phyloP scores from a whole-genome alignment of 2,113 vertebrate genomes.

The Dasypus novemcinctus region DNA sequence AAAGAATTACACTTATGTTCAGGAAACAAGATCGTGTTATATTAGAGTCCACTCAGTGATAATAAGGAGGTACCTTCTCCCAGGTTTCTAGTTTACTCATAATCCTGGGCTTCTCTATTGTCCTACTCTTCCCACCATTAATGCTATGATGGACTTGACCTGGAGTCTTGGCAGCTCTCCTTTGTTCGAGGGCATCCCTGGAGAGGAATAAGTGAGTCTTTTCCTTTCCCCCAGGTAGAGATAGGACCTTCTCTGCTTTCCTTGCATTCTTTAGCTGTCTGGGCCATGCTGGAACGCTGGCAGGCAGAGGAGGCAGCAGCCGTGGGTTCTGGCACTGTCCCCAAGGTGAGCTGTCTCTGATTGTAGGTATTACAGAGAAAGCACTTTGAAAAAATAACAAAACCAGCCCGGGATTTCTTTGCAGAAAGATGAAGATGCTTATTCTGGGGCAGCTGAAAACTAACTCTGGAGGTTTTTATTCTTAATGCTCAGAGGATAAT shows the following conservation, averaged over 20 bases:
- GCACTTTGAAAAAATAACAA: constrained; percentile 34
- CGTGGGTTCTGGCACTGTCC: not conserved
- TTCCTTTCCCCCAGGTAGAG: not conserved
- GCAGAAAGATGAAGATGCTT: constrained; percentile 6
- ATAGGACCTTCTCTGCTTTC: not conserved
- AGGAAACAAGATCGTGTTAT: not conserved
- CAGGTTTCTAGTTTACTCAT: not conserved
- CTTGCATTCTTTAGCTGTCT: constrained; percentile 31
- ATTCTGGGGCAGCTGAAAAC: not conserved
- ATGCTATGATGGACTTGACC: not conserved
- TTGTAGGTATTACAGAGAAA: constrained; percentile 1
- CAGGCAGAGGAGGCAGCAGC: not conserved
- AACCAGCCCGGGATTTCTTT: not conserved
- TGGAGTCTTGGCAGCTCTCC: constrained; percentile 1
- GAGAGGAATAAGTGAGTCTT: not conserved
- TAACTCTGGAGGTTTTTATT: not conserved
- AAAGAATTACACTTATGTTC: not conserved
- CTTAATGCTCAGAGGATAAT: not conserved
- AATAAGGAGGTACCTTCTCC: not conserved
- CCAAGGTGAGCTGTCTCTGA: not conserved
- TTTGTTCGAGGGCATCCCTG: constrained; percentile 6
- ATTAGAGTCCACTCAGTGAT: not conserved
- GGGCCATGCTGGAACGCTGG: not conserved
- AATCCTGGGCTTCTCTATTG: not conserved
- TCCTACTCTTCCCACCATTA: not conserved